These are phyloP conservation scores for Macropodus opercularis DNA, from an alignment of 2,797 vertebrate species.

Conservation along the genomic window DNA sequence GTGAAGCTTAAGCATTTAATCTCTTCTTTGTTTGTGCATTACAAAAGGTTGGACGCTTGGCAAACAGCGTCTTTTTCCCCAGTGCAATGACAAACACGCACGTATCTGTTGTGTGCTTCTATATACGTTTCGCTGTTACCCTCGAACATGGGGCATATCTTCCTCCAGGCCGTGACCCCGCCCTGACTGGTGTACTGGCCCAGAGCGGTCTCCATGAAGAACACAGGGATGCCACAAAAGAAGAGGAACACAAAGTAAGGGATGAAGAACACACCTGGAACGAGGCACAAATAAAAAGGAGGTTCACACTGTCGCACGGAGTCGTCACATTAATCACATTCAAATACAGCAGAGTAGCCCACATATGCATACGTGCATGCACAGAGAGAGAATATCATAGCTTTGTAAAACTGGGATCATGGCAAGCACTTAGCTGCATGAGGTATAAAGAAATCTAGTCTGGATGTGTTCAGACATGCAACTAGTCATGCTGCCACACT, in stretches of 20 bases:
- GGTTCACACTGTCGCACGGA: too few relatives aligned
- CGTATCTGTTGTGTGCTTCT: background rate
- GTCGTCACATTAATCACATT: too few relatives aligned
- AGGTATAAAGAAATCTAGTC: too few relatives aligned
- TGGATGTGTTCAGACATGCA: background rate
- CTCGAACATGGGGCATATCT: conserved; percentile 94
- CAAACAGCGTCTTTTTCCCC: background rate
- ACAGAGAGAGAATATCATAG: too few relatives aligned
- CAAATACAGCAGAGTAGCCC: too few relatives aligned
- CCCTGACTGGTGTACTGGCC: conserved; percentile 96
- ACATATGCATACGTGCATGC: too few relatives aligned
- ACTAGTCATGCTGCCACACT: background rate
- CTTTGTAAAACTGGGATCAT: too few relatives aligned
- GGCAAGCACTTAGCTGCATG: too few relatives aligned
- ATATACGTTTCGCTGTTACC: conserved; percentile 75
- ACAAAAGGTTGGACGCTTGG: background rate
- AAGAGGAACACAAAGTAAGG: conserved; percentile 93
- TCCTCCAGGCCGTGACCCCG: conserved; percentile 92
- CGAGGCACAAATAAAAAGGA: background rate
- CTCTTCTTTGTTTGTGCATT: background rate
- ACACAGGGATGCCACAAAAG: conserved; percentile 90
- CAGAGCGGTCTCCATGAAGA: conserved; percentile 92
- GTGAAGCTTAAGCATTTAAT: background rate
- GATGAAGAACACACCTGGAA: conserved; percentile 91
- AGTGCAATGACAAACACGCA: too few relatives aligned